Percentiles rank a stretch among this genome's conserved stretches.
Conservation (phyloP, 2,797 vertebrate genomes). For the Parambassis ranga region DNA sequence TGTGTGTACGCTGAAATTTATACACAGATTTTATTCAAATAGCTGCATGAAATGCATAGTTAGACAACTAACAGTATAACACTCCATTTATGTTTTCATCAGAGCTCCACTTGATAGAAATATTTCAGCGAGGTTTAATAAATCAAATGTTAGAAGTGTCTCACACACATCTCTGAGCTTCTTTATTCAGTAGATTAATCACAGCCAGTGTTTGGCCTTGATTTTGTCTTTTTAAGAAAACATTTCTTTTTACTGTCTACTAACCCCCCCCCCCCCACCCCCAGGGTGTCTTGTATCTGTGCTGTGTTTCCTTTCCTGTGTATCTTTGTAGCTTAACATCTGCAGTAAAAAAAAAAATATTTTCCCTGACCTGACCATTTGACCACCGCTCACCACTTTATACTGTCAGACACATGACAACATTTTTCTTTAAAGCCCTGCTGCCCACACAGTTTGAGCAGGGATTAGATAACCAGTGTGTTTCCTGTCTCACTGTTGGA, state of each 20-base stretch:
- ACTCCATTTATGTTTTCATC: neutral
- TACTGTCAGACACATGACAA: slow-evolving; percentile 12
- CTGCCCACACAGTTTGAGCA: slow-evolving; percentile 16
- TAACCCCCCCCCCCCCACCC: slow-evolving; percentile 6
- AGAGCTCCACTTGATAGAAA: neutral
- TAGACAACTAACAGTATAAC: neutral
- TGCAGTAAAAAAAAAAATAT: slow-evolving; percentile 2
- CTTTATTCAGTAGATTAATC: slow-evolving; percentile 38
- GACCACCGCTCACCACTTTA: slow-evolving; percentile 33
- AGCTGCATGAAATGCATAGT: neutral
- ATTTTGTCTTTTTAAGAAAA: slow-evolving; percentile 49
- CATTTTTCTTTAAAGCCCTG: slow-evolving; percentile 11
- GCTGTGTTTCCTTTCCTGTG: neutral
- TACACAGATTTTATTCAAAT: neutral
- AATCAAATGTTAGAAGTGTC: slow-evolving; percentile 19
- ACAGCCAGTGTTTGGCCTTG: slow-evolving; percentile 66
- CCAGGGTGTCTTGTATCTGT: slow-evolving; percentile 3
- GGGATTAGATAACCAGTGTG: slow-evolving; percentile 22
- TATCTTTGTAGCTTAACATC: neutral
- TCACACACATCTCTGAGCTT: slow-evolving; percentile 18
- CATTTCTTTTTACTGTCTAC: slow-evolving; percentile 12
- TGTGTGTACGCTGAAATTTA: neutral
- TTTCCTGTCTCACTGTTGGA: slow-evolving; percentile 14
- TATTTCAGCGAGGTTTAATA: slow-evolving; percentile 3
- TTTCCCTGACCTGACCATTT: slow-evolving; percentile 20